Evolutionary conservation across 1,140 invertebrate species (phyloP), one percentile per base, ranked within the genome.

Genomic region (Hormaphis cornu): DNA sequence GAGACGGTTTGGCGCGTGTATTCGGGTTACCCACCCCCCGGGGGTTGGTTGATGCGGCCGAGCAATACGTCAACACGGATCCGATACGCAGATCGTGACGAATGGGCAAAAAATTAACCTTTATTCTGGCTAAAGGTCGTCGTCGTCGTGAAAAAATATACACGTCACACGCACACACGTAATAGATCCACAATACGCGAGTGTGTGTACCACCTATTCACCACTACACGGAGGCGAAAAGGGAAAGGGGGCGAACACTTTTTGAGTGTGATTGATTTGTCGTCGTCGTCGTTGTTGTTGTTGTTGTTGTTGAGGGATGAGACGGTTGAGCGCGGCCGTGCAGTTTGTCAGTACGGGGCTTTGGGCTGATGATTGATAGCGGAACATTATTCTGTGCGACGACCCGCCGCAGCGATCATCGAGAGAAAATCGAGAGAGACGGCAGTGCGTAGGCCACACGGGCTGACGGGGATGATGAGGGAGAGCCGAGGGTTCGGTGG

Each of bases 41-140:
- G 18, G 24, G 10, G 14, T 22, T 12, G 44, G n/a, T n/a, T n/a
- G n/a, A n/a, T n/a, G n/a, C n/a, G n/a, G n/a, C n/a, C 6, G 2
- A 24, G 61, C 44, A 50, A 66, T 66, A 66, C 28, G 61, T 66
- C 61, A 66, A 9, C 18, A 66, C 18, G 44, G 50, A 46, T 66
- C 44, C 61, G 61, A 66, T 48, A 44, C 20, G 18, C 44, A 30
- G 44, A 66, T 66, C 61, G 50, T 66, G 61, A 66, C 61, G 50
- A 66, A 66, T 66, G 61, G n/a, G 61, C 44, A 66, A 66, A 66
- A 66, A 66, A 66, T 66, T 66, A 66, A 66, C 61, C 44, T n/a
- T 28, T 28, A 48, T 44, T 44, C 18, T 42, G 18, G 42, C 37
- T 33, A 48, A 30, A 61, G 58, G 24, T 59, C n/a, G 59, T 63